A percentile compares a stretch with the other conserved stretches of the same genome.
These are phyloP conservation scores for Chouioia cunea DNA, from an alignment of 2,888 invertebrate species.

Conservation along the genomic window DNA sequence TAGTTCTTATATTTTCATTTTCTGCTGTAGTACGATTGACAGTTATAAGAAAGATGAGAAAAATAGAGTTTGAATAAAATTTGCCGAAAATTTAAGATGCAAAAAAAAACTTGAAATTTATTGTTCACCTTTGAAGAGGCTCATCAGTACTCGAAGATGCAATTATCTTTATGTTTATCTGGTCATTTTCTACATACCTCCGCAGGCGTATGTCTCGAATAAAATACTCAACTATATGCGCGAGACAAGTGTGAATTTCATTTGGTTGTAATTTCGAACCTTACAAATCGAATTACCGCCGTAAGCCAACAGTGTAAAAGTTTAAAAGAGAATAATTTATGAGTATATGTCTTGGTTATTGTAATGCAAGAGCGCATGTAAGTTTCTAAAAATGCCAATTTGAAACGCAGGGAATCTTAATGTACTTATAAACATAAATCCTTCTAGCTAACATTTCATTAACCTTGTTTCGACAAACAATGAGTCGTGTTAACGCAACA, in stretches of 20 bases:
- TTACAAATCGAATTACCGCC: conserved; percentile 11
- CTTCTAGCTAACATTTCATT: neutral
- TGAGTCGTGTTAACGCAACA: too few species aligned
- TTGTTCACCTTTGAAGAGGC: conserved; percentile 25
- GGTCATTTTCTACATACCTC: conserved; percentile 17
- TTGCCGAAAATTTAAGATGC: conserved; percentile 26
- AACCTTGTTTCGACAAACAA: too few species aligned
- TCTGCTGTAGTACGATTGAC: conserved; percentile 5
- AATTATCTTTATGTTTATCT: conserved; percentile 31
- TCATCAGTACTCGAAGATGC: conserved; percentile 22
- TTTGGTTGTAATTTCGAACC: conserved; percentile 14
- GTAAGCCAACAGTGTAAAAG: conserved; percentile 1
- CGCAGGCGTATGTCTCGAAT: conserved; percentile 5
- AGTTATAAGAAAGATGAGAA: conserved; percentile 24
- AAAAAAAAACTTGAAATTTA: conserved; percentile 27
- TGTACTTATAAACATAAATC: conserved; percentile 4
- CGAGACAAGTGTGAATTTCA: conserved; percentile 26
- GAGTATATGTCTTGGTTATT: conserved; percentile 1
- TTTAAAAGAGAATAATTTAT: conserved; percentile 7
- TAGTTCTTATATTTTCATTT: neutral
- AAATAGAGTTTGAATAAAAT: conserved; percentile 22
- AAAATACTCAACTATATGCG: neutral
- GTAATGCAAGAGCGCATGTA: too few species aligned
- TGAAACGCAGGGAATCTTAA: neutral
- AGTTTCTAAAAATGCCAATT: too few species aligned